Evolutionary conservation across 2,888 invertebrate species (phyloP).

Genomic region (Papilio elwesi): DNA sequence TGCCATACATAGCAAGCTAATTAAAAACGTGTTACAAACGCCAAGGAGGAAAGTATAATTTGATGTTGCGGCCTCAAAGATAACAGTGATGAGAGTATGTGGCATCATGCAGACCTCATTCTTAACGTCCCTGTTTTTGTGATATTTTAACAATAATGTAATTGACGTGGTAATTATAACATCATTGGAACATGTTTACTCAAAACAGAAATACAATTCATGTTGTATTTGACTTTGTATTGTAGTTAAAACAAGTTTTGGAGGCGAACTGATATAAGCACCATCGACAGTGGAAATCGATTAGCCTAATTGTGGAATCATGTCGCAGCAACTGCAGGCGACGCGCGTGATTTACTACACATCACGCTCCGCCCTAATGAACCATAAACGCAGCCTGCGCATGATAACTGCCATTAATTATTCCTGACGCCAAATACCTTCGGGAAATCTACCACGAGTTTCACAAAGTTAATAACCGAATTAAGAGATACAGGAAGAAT

Average conservation of each 20-base stretch:
- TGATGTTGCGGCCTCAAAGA: no score
- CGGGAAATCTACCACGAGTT: background rate
- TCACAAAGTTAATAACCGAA: background rate
- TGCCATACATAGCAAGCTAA: no score
- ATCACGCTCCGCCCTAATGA: background rate
- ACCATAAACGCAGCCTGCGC: constrained; percentile 14
- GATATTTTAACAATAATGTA: no score
- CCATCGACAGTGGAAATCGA: constrained; percentile 19
- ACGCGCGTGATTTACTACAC: constrained; percentile 22
- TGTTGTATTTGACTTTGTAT: no score
- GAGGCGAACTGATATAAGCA: background rate
- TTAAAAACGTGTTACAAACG: no score
- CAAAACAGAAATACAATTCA: no score
- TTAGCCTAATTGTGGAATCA: constrained; percentile 31
- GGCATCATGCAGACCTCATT: no score
- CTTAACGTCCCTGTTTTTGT: no score
- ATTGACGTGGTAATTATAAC: no score
- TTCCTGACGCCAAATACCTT: background rate
- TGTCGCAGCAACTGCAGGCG: constrained; percentile 18
- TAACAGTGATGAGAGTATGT: no score
- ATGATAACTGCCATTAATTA: constrained; percentile 9
- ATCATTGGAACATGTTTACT: no score
- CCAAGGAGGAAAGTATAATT: no score
- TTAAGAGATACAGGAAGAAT: background rate
- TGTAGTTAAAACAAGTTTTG: background rate